A percentile compares a stretch with the other conserved stretches of the same genome.
Conservation (phyloP, 2,888 invertebrate species). For the Nemoura dubitans region DNA sequence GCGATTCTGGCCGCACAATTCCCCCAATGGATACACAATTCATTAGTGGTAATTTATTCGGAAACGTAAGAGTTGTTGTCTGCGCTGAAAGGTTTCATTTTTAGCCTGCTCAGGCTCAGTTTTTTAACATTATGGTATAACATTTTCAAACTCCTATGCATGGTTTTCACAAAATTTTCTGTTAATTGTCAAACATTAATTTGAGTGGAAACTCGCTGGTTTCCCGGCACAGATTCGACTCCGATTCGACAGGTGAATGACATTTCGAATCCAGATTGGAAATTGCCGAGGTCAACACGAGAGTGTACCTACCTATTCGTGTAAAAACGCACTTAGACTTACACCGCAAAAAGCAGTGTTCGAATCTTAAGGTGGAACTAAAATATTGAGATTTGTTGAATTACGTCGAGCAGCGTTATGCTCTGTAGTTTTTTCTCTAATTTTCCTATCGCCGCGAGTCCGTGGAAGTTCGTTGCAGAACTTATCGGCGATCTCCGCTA, state of each 20-base stretch:
- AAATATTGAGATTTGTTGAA: not conserved
- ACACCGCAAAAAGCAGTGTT: not conserved
- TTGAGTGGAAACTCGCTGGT: too few species aligned
- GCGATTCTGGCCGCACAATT: not conserved
- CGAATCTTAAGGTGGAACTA: not conserved
- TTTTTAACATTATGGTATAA: too few species aligned
- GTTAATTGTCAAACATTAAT: too few species aligned
- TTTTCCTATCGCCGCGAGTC: not conserved
- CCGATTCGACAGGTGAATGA: too few species aligned
- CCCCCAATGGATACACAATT: not conserved
- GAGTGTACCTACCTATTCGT: not conserved
- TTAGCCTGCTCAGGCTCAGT: too few species aligned
- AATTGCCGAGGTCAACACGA: not conserved
- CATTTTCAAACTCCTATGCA: too few species aligned
- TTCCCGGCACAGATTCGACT: too few species aligned
- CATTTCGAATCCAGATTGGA: not conserved
- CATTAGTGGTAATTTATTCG: not conserved
- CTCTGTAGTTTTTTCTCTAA: not conserved
- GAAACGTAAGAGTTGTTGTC: not conserved
- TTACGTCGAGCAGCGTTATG: not conserved
- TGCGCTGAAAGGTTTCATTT: not conserved
- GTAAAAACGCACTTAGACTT: not conserved
- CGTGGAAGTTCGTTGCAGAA: not conserved
- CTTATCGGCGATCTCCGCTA: not conserved
- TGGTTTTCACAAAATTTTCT: too few species aligned